Percentiles rank a stretch among this genome's conserved stretches.
Conservation (phyloP, 2,888 invertebrate genomes). For the Salticus scenicus region DNA sequence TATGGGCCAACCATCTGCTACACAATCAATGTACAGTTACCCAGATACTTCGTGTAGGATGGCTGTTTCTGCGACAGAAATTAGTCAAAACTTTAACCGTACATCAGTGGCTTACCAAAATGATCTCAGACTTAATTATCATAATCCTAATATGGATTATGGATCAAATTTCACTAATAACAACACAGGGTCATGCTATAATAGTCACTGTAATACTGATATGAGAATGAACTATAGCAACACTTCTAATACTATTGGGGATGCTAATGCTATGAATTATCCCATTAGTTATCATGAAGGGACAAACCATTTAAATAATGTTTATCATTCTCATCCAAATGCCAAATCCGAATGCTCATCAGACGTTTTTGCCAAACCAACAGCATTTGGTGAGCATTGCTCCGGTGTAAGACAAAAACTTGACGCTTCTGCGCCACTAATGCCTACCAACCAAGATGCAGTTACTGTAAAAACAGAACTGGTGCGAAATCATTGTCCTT, state of each 20-base stretch:
- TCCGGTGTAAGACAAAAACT: conserved; percentile 35
- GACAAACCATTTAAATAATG: conserved; percentile 3
- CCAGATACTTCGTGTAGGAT: conserved; percentile 88
- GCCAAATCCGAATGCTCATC: conserved; percentile 45
- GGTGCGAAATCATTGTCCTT: conserved; percentile 57
- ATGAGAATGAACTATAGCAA: conserved; percentile 45
- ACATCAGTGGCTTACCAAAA: conserved; percentile 51
- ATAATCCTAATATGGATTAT: conserved; percentile 43
- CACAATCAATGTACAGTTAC: conserved; percentile 82
- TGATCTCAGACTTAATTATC: conserved; percentile 56
- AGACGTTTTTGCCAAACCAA: conserved; percentile 54
- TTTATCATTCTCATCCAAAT: conserved; percentile 44
- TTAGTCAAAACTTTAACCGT: conserved; percentile 46
- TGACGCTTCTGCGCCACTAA: conserved; percentile 8
- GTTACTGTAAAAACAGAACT: conserved; percentile 60
- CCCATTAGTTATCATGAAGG: conserved; percentile 36
- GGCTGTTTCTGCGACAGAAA: conserved; percentile 87
- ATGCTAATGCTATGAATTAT: conserved; percentile 27
- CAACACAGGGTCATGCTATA: conserved; percentile 38
- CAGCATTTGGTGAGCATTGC: conserved; percentile 48
- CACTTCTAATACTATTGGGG: conserved; percentile 10
- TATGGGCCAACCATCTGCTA: conserved; percentile 54
- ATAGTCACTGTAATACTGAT: conserved; percentile 45
- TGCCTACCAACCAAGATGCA: conserved; percentile 51
- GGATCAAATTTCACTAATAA: conserved; percentile 39